Base-by-base conservation (phyloP, 2,113 vertebrate species). In the Poeciliopsis turrubarensis region DNA sequence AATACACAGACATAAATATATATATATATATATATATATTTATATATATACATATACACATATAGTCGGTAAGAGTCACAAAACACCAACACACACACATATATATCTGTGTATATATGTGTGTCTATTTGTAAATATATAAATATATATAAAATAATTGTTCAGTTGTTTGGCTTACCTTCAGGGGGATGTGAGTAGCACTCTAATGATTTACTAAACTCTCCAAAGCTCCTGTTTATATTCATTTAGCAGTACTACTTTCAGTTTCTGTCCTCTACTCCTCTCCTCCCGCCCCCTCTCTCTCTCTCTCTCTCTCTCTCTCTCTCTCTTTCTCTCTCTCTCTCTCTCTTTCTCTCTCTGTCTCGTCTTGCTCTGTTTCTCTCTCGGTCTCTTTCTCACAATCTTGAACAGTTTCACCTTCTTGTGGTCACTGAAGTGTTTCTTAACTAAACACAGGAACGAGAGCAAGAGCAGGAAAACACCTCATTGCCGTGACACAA, bases 91-190 rank as follows among this genome's bases (percentile, higher is more conserved):
- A 29, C 29, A 29, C 29, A 29, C 29, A 29, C 29, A 54, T 22
- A 54, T 54, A 54, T 30, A 32, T 31, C n/a, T 34, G 34, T 13
- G 34, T 25, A 70, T 57, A 31, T 1, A 32, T 31, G 31, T 32
- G 29, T 29, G 29, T 29, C 29, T 29, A 29, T 29, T 29, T 29
- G 29, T 29, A 3, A 29, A 54, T 22, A 54, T 54, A 54, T 30
- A 54, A 25, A 32, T 26, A 70, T 25, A 13, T 41, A 31, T 31
- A 31, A 31, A 31, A 31, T 31, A 17, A 29, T 2, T 41, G 67
- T 26, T 31, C 29, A 27, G 31, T 34, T 25, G 31, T 34, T 25
- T 22, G 22, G 15, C 90, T 87, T 90, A 92, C 92, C 92, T 89
- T 89, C 75, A 62, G 71, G 78, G 37, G 79, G 71, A 41, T 66